Base-by-base conservation (phyloP, 2,113 vertebrate genomes). In the Zosterops japonicus region DNA sequence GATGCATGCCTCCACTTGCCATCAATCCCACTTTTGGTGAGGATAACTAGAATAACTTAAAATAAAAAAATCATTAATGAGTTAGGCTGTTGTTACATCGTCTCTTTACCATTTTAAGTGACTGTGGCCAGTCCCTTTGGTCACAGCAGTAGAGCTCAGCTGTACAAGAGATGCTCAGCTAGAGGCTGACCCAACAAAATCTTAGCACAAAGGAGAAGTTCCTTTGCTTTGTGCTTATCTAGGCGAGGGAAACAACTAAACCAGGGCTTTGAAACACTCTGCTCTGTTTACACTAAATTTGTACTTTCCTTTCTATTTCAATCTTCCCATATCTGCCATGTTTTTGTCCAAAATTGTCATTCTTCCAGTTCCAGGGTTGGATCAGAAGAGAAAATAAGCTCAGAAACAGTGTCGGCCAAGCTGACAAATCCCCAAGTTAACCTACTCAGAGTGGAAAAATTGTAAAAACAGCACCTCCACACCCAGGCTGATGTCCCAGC, bases 121-220 rank as follows among this genome's bases (percentile, higher is more conserved):
- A 67, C 12, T 0, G 0, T 8, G 25, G 36, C 39, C 68, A 61
- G 42, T 19, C 18, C 41, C 39, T 11, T 5, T 4, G 33, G 88
- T 56, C 78, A 74, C 28, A 50, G 46, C 15, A 60, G 33, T 0
- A 25, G 56, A 70, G 50, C 39, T 83, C 78, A 78, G 71, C 33
- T 64, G 76, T 53, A 20, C 24, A 27, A 18, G 23, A 79, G 46
- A 11, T 31, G 4, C 39, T 80, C 35, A 41, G 52, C 63, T 53
- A 29, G 8, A 76, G 13, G 16, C 24, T 65, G 72, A n/a, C 11
- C 4, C 27, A 68, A 60, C 8, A 56, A 74, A 80, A 12, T 13
- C 53, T 23, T 28, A 36, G n/a, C 47, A 41, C 49, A 85, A 90
- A 7, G 33, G 9, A 91, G 14, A 6, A 61, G 36, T 46, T 84